Conservation (phyloP, 2,797 vertebrate genomes). For the Triplophysa yarkandensis region DNA sequence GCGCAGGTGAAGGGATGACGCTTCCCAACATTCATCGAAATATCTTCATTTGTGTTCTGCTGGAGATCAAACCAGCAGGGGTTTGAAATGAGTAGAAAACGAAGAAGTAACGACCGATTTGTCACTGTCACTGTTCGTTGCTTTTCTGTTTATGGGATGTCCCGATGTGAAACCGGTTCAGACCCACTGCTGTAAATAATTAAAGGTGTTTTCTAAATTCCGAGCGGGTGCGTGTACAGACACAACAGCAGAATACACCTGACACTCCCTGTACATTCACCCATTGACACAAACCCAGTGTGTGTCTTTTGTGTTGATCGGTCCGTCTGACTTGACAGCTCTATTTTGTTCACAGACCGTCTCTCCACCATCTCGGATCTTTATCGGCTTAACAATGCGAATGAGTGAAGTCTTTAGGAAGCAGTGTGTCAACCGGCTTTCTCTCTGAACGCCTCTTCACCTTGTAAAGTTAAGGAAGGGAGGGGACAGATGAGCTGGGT, state of each 20-base stretch:
- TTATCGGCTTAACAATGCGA: constrained; percentile 59
- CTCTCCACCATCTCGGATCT: constrained; percentile 37
- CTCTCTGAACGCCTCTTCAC: constrained; percentile 14
- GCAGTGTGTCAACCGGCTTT: constrained; percentile 18
- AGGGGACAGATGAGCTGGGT: constrained; percentile 77
- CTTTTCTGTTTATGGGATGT: too few relatives aligned
- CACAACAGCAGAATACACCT: background rate
- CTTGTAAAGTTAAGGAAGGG: constrained; percentile 55
- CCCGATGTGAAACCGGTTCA: background rate
- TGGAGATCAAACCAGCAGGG: too few relatives aligned
- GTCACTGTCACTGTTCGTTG: too few relatives aligned
- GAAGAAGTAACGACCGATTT: too few relatives aligned
- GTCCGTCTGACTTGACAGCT: background rate
- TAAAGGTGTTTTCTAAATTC: constrained; percentile 19
- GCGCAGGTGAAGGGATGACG: too few relatives aligned
- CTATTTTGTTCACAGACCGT: constrained; percentile 1
- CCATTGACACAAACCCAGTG: background rate
- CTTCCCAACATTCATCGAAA: too few relatives aligned
- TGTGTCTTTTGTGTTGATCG: background rate
- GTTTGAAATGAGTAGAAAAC: too few relatives aligned
- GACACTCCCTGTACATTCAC: constrained; percentile 8
- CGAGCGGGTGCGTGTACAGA: background rate
- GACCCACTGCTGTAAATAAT: background rate
- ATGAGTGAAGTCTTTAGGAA: constrained; percentile 49
- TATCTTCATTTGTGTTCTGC: too few relatives aligned